Base-by-base conservation (phyloP, 2,797 vertebrate species). In the Mallotus villosus region DNA sequence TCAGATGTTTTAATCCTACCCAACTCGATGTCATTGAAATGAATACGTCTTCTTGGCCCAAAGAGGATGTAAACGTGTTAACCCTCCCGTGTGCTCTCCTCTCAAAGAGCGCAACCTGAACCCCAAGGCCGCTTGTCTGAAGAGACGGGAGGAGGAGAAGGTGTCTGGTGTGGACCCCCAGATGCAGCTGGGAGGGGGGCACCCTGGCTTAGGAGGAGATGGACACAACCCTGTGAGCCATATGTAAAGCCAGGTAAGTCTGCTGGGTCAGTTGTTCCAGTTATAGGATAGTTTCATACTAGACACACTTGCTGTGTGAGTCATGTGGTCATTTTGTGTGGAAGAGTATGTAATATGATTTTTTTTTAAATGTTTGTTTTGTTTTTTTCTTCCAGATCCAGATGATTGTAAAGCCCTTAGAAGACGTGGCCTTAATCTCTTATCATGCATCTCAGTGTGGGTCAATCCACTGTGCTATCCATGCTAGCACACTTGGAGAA, bases 101-200 rank as follows among this genome's bases (percentile, higher is more conserved):
- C 58, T 37, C 75, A 58, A 88, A 99, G 98, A 99, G 84, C 96
- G 98, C 79, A 99, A 99, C 84, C 92, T 99, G 89, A 99, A 99
- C 87, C 98, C 97, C 63, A 99, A 99, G 90, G 96, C 97, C 0
- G 98, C 98, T 80, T 99, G 98, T 90, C 92, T 99, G 87, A 99
- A 99, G 81, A 96, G 97, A n/a, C 92, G 98, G 62, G 98, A 99
- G 86, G 98, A 99, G 79, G 98, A 99, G 85, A 99, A 99, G 67
- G 97, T 96, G 83, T 95, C 96, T 8, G 94, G 94, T 1, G 93
- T 95, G 72, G 97, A 99, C 70, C 93, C 96, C 72, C 96, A 96
- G 90, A 95, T 99, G 94, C 92, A 95, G 63, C 93, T 97, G 5
- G 93, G 96, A 0, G 95, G 95, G 27, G 91, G 94, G 57, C 96